These are phyloP conservation scores for Ophion ellenae DNA, from an alignment of 2,888 invertebrate species.

Conservation along the genomic window DNA sequence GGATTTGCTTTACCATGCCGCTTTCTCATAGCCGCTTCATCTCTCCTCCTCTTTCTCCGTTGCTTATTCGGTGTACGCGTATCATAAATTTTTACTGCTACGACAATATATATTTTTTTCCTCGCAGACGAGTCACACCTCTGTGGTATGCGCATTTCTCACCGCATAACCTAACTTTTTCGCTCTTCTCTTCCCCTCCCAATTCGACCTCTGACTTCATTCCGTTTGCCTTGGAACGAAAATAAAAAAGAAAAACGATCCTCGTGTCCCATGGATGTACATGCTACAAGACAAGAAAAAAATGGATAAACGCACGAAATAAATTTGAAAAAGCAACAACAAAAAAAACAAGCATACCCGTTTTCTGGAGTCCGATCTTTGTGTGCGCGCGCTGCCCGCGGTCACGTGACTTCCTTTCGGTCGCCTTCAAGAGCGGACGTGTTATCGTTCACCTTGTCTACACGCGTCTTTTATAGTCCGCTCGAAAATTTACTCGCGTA, in stretches of 20 bases:
- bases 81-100: neutral
- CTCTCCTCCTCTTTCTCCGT: no score
- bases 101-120: no score
- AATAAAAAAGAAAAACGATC: neutral
- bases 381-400: slow-evolving; percentile 24
- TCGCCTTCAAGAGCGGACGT: slow-evolving; percentile 25
- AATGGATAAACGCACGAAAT: slow-evolving; percentile 31
- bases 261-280: no score
- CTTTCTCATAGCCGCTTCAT: no score
- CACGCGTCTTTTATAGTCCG: slow-evolving; percentile 21
- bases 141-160: neutral
- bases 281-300: slow-evolving; percentile 10
- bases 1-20: no score
- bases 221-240: no score
- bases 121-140: no score
- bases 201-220: neutral
- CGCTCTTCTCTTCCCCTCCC: neutral
- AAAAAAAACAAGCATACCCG: slow-evolving; percentile 2
- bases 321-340: neutral
- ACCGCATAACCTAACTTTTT: neutral
- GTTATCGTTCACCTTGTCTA: slow-evolving; percentile 57
- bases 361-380: slow-evolving; percentile 34
- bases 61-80: no score
- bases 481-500: slow-evolving; percentile 69
- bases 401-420: slow-evolving; percentile 28